Evolutionary conservation across 2,797 vertebrate species (phyloP), one percentile per base, ranked within the genome.

Genomic region (Silurus aristotelis): DNA sequence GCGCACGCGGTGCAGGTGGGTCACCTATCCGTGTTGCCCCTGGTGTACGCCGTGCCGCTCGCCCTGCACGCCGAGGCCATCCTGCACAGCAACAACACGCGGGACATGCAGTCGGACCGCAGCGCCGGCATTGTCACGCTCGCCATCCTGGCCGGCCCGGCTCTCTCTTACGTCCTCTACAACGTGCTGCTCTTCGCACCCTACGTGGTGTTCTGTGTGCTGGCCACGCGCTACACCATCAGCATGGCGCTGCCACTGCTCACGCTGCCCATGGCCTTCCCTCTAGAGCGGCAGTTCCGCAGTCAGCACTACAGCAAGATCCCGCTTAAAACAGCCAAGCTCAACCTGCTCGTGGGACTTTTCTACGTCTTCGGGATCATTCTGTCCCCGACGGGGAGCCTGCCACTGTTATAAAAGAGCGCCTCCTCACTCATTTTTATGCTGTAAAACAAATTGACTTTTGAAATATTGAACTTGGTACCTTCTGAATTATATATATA

Each of bases 1-100:
- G 96, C 98, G 87, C 97, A 99, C 0, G 97, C 98, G 0, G 96
- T 99, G 87, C 98, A 99, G 95, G 98, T 99, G 2, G 98, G 98
- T 4, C 97, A 97, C 90, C 94, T 99, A 80, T 97, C 98, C 0
- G 91, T 96, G 89, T 95, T 97, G 1, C 98, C 98, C 0, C 94
- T 99, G 90, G 93, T 99, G 61, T 99, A 99, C 6, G 98, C 97
- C 5, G 86, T 99, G 22, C 98, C 98, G 0, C 95, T 99, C 55
- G 98, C 98, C 0, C 96, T 99, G 70, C 99, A 98, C 91, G 99
- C 98, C 0, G 98, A 99, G 90, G 98, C 98, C 91, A 98, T 99
- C 88, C 96, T 99, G 77, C 98, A 99, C 93, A 99, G 97, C 95
- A 99, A 99, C 96, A 99, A 99, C 94, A 99, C 98, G 0, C 93